Evolutionary conservation across 1,140 invertebrate genomes (phyloP).

Genomic region (Trichonephila clavata): DNA sequence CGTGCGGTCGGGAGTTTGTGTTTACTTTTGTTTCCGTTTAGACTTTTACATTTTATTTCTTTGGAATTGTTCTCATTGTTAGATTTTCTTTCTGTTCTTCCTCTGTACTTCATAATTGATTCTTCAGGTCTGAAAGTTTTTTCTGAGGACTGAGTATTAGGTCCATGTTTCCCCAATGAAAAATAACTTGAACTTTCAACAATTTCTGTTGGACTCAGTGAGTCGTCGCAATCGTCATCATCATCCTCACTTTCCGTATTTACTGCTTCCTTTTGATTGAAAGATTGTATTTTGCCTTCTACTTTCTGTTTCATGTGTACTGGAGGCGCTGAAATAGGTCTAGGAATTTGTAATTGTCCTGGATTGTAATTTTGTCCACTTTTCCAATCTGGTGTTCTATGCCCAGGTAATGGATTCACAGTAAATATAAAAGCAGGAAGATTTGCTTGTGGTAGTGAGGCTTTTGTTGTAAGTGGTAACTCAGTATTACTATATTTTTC

Average conservation of each 20-base stretch:
- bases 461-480: not conserved
- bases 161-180: slow-evolving; percentile 24
- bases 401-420: not conserved
- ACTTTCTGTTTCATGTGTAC: not conserved
- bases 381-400: not conserved
- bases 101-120: not conserved
- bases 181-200: not conserved
- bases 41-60: not conserved
- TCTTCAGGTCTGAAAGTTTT: not conserved
- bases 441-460: not conserved
- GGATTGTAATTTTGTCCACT: not conserved
- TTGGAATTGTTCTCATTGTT: not conserved
- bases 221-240: not conserved
- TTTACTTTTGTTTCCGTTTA: not conserved
- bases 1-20: not conserved
- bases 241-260: not conserved
- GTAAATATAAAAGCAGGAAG: slow-evolving; percentile 13
- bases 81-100: not conserved
- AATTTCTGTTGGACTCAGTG: not conserved
- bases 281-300: not conserved
- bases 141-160: not conserved
- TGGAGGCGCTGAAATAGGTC: not conserved
- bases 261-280: no score
- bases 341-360: not conserved
- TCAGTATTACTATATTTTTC: not conserved